Percentiles rank a stretch among this genome's conserved stretches.
These are phyloP conservation scores for Endotricha flammealis DNA, from an alignment of 2,888 invertebrate species.

Conservation along the genomic window DNA sequence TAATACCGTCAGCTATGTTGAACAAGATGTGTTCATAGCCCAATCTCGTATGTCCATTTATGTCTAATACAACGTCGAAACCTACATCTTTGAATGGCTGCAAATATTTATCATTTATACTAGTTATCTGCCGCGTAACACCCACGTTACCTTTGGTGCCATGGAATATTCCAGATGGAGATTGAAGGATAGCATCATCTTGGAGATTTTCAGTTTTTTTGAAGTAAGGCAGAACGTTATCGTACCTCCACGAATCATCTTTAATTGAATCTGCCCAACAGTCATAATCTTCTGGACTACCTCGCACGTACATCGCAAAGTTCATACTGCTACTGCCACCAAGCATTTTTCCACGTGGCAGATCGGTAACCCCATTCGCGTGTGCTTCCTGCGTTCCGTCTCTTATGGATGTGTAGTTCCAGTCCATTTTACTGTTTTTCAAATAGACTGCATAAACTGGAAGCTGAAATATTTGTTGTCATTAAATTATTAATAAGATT, in stretches of 20 bases:
- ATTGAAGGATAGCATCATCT: slow-evolving; percentile 18
- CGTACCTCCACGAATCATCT: slow-evolving; percentile 35
- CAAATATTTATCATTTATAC: slow-evolving; percentile 23
- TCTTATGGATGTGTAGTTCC: background rate
- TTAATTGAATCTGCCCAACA: slow-evolving; percentile 29
- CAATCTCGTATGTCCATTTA: slow-evolving; percentile 36
- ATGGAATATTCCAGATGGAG: slow-evolving; percentile 21
- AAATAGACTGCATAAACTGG: background rate
- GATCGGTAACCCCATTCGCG: slow-evolving; percentile 7
- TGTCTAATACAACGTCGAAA: slow-evolving; percentile 34
- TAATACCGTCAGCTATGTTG: slow-evolving; percentile 21
- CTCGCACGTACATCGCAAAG: slow-evolving; percentile 29
- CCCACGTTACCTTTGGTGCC: slow-evolving; percentile 27
- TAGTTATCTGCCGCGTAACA: slow-evolving; percentile 18
- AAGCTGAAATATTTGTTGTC: background rate
- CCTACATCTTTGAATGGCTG: slow-evolving; percentile 53
- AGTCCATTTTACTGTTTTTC: background rate
- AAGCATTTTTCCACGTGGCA: slow-evolving; percentile 38
- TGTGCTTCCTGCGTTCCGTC: background rate
- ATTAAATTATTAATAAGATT: too few relatives aligned
- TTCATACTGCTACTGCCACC: slow-evolving; percentile 39
- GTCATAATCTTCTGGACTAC: slow-evolving; percentile 31
- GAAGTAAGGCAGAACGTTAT: slow-evolving; percentile 34
- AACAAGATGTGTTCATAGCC: slow-evolving; percentile 29
- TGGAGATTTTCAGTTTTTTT: slow-evolving; percentile 35